These are phyloP conservation scores for Fregetta grallaria DNA, from an alignment of 2,113 vertebrate genomes.

Conservation along the genomic window DNA sequence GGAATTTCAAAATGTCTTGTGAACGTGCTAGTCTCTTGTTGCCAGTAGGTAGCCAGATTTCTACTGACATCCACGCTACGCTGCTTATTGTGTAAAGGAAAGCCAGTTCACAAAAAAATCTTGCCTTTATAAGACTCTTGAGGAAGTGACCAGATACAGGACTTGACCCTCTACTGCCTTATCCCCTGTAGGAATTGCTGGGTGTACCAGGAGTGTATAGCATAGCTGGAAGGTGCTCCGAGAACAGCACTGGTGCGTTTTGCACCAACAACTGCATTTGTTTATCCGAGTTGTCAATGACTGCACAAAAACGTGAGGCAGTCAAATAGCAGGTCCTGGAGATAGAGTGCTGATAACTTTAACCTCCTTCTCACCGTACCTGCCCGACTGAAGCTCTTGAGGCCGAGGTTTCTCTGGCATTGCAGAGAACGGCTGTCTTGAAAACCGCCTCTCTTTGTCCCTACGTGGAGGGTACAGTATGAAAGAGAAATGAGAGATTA, in stretches of 20 bases:
- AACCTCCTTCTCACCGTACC: not conserved
- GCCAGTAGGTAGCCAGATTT: not conserved
- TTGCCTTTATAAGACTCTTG: not conserved
- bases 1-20: conserved; percentile 2
- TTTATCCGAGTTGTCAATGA: not conserved
- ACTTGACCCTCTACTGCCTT: conserved; percentile 35
- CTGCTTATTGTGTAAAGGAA: not conserved
- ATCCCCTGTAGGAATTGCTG: not conserved
- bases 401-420: not conserved
- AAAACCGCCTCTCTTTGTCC: not conserved
- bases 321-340: not conserved
- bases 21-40: not conserved
- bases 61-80: not conserved
- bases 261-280: not conserved
- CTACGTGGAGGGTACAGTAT: not conserved
- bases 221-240: not conserved
- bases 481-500: conserved; percentile 71
- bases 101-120: not conserved
- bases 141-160: not conserved
- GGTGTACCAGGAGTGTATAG: not conserved
- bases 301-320: accelerated
- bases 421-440: not conserved
- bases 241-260: not conserved
- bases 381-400: not conserved
- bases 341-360: accelerated